These are phyloP conservation scores for Crematogaster levior DNA, from an alignment of 2,888 invertebrate species.

Conservation along the genomic window DNA sequence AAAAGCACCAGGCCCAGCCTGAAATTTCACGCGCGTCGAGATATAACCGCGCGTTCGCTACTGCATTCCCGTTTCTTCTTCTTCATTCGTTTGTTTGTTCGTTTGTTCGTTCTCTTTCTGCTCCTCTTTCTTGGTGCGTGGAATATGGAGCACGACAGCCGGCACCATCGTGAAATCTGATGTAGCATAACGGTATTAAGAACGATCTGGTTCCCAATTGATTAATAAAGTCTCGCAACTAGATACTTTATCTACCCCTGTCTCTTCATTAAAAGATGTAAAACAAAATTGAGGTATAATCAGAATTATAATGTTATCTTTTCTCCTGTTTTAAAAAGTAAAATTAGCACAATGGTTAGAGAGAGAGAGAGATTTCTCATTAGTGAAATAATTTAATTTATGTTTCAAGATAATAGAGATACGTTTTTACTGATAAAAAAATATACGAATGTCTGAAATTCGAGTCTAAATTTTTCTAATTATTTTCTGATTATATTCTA, in stretches of 20 bases:
- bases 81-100: not conserved
- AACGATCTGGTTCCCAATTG: not conserved
- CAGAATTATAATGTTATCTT: not conserved
- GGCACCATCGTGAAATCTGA: not conserved
- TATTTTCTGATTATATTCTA: not conserved
- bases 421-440: not conserved
- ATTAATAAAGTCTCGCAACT: constrained; percentile 19
- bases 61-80: not conserved
- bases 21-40: constrained; percentile 9
- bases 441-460: not conserved
- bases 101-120: not conserved
- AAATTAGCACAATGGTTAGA: not conserved
- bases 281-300: not conserved
- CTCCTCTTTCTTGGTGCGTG: not conserved
- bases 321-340: not conserved
- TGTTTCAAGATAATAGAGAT: not conserved
- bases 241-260: not conserved
- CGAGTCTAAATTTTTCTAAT: not conserved
- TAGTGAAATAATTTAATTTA: not conserved
- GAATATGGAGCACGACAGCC: constrained; percentile 10
- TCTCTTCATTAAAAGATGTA: not conserved
- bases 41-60: constrained; percentile 5
- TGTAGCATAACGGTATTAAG: not conserved
- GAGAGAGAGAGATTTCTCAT: not conserved
- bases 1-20: not conserved